Percentiles rank a stretch among this genome's conserved stretches.
These are phyloP conservation scores for Lottia scabra DNA, from an alignment of 2,888 invertebrate genomes.

Conservation along the genomic window DNA sequence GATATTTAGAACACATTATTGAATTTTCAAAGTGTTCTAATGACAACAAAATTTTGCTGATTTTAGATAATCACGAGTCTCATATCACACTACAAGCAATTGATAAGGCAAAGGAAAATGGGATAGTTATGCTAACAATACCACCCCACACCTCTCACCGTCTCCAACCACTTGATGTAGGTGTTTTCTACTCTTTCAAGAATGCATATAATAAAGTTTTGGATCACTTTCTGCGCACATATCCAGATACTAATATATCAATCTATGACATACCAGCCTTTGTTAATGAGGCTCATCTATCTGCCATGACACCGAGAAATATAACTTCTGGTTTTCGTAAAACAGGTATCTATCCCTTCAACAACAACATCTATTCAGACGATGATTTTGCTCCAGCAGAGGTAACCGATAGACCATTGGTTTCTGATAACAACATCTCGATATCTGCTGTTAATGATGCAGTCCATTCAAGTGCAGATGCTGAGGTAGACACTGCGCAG, in stretches of 20 bases:
- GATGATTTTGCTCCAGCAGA: too few relatives aligned
- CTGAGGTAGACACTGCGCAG: too few relatives aligned
- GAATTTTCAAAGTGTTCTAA: not conserved
- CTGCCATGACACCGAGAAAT: conserved; percentile 20
- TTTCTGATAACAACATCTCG: too few relatives aligned
- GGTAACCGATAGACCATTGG: too few relatives aligned
- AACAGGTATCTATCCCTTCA: conserved; percentile 25
- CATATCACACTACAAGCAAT: conserved; percentile 19
- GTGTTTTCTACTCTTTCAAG: conserved; percentile 58
- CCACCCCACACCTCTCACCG: conserved; percentile 31
- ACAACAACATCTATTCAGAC: too few relatives aligned
- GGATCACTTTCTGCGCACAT: conserved; percentile 29
- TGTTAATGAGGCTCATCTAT: conserved; percentile 25
- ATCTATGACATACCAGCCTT: conserved; percentile 23
- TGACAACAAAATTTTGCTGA: conserved; percentile 20
- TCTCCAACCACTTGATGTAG: conserved; percentile 36
- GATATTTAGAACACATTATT: conserved; percentile 29
- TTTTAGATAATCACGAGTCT: conserved; percentile 25
- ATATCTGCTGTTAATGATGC: too few relatives aligned
- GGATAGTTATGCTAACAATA: conserved; percentile 29
- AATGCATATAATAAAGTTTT: conserved; percentile 47
- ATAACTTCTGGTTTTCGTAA: conserved; percentile 25
- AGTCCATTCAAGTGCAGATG: too few relatives aligned
- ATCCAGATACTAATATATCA: conserved; percentile 59
- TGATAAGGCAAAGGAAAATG: conserved; percentile 25